Conservation (phyloP, 2,113 vertebrate genomes). For the Sterrhoptilus dennistouni region DNA sequence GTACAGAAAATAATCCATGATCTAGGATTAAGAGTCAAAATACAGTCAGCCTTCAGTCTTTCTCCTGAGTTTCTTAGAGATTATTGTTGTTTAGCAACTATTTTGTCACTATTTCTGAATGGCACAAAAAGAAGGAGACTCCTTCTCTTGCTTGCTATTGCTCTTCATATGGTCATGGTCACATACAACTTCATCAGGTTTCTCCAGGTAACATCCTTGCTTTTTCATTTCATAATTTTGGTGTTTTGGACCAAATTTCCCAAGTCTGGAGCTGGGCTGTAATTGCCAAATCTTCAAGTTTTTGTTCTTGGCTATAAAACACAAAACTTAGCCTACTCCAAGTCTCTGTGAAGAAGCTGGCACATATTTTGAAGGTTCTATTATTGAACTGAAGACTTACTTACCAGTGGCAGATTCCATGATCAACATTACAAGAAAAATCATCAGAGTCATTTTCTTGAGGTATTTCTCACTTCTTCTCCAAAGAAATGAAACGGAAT, state of each 20-base stretch:
- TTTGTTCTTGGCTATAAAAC: neutral
- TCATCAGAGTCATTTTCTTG: conserved; percentile 21
- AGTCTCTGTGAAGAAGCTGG: neutral
- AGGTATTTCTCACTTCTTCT: neutral
- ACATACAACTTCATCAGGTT: neutral
- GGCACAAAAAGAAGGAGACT: neutral
- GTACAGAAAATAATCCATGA: neutral
- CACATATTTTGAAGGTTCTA: neutral
- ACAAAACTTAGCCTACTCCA: neutral
- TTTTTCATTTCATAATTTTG: neutral
- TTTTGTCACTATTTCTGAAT: neutral
- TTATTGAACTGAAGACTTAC: neutral
- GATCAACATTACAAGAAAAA: conserved; percentile 16
- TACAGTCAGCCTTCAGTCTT: neutral
- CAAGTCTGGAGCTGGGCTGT: neutral
- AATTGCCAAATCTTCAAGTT: neutral
- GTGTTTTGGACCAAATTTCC: neutral
- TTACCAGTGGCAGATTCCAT: conserved; percentile 28
- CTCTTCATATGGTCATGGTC: neutral
- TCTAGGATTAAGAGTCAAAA: neutral
- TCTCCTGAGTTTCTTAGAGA: neutral
- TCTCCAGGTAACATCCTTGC: neutral
- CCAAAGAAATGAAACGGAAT: neutral
- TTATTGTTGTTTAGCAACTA: neutral
- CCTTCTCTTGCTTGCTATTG: neutral